phyloP scores from a whole-genome alignment of 2,113 vertebrate genomes.

The Xiphias gladius region DNA sequence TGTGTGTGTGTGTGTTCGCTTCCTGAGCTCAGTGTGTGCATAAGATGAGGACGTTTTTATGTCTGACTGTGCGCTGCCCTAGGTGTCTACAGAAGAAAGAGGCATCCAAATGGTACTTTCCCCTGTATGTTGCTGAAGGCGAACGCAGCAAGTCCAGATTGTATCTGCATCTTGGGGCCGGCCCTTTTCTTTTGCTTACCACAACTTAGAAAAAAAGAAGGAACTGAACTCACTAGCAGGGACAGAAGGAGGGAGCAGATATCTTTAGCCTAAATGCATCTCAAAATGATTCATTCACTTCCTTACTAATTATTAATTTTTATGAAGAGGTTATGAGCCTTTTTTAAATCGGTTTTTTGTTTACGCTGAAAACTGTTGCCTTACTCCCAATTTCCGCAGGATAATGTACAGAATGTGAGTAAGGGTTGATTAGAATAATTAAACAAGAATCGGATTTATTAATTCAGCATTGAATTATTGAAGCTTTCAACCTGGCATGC shows the following conservation, averaged over 20 bases:
- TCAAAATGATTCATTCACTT: constrained; percentile 36
- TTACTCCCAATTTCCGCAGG: background rate
- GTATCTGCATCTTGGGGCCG: constrained; percentile 53
- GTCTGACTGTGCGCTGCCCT: constrained; percentile 33
- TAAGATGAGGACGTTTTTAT: constrained; percentile 45
- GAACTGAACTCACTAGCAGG: constrained; percentile 39
- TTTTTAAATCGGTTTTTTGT: background rate
- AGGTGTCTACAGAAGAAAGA: constrained; percentile 36
- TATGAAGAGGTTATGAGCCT: background rate
- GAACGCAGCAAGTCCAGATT: constrained; percentile 28
- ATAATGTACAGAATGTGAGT: background rate
- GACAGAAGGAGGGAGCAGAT: constrained; percentile 33
- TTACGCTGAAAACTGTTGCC: background rate
- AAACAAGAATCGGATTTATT: background rate
- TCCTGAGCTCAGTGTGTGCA: constrained; percentile 72
- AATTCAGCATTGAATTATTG: background rate
- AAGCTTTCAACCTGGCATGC: background rate
- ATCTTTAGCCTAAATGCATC: background rate
- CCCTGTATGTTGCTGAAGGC: constrained; percentile 45
- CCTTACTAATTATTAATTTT: constrained; percentile 13
- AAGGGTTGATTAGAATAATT: background rate
- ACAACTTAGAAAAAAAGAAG: constrained; percentile 40
- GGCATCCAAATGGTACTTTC: constrained; percentile 76
- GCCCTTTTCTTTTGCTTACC: constrained; percentile 61
- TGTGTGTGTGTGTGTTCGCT: constrained; percentile 41